phyloP scores from a whole-genome alignment of 2,113 vertebrate species.

The Xenopus laevis region DNA sequence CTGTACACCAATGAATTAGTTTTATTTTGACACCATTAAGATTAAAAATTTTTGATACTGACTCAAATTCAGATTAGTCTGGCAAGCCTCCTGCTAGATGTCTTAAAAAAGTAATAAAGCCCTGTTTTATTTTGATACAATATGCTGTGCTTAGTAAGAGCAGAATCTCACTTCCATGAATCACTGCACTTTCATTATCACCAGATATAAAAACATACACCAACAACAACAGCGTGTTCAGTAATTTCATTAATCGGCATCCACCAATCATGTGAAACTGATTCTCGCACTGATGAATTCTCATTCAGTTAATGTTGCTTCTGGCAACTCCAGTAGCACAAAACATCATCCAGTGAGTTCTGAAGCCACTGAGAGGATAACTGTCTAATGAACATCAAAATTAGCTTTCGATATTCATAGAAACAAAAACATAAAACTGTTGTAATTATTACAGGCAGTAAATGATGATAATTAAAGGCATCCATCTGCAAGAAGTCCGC shows the following conservation, averaged over 20 bases:
- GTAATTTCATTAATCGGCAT: constrained; percentile 20
- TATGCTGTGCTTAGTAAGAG: constrained; percentile 7
- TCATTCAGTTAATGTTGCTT: constrained; percentile 33
- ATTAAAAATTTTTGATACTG: too few species aligned
- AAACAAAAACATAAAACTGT: constrained; percentile 33
- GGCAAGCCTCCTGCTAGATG: too few species aligned
- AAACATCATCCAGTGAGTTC: constrained; percentile 30
- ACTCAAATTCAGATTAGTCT: too few species aligned
- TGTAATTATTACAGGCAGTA: constrained; percentile 40
- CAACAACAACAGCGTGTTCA: constrained; percentile 3
- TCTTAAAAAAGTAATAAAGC: not conserved
- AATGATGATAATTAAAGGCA: constrained; percentile 39
- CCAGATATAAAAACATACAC: constrained; percentile 15
- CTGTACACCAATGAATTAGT: too few species aligned
- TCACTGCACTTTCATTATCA: constrained; percentile 6
- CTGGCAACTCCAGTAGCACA: constrained; percentile 25
- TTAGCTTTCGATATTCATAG: constrained; percentile 43
- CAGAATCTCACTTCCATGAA: constrained; percentile 4
- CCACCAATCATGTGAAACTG: constrained; percentile 19
- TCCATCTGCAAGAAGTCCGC: constrained; percentile 29
- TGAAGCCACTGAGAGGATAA: constrained; percentile 34
- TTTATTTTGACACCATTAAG: too few species aligned
- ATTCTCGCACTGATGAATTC: constrained; percentile 32
- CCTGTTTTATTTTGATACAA: not conserved
- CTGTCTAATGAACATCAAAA: constrained; percentile 43